These are phyloP conservation scores for Neopipo cinnamomea DNA, from an alignment of 2,113 vertebrate species.

Conservation along the genomic window DNA sequence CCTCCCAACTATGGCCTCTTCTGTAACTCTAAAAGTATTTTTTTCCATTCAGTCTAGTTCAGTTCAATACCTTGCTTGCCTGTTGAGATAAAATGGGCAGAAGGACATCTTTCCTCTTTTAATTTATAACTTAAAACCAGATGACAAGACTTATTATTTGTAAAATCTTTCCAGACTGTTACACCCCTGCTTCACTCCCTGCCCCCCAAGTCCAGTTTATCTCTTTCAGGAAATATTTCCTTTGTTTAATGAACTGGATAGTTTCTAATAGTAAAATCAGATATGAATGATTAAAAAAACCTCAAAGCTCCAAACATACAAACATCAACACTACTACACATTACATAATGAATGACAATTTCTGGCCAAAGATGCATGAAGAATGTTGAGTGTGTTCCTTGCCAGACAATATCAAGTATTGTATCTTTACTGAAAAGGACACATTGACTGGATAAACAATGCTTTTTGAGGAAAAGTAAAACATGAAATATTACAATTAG, in stretches of 20 bases:
- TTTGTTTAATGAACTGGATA: neutral
- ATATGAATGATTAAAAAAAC: neutral
- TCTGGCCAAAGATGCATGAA: neutral
- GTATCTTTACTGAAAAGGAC: neutral
- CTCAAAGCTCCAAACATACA: neutral
- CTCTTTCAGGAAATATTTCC: neutral
- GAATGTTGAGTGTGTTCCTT: neutral
- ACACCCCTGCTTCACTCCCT: fast-evolving
- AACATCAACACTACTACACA: neutral
- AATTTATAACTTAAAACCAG: neutral
- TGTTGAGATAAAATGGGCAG: neutral
- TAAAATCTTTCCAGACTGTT: neutral
- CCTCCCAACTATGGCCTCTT: neutral
- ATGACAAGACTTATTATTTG: neutral
- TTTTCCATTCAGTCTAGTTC: neutral
- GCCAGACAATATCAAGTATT: neutral
- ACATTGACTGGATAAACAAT: neutral
- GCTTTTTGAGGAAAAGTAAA: neutral
- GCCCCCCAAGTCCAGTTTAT: neutral
- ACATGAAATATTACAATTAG: neutral
- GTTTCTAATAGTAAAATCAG: neutral
- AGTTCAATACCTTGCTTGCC: neutral
- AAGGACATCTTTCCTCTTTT: neutral
- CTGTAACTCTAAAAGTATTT: neutral
- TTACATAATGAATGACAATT: neutral